phyloP scores from a whole-genome alignment of 2,797 vertebrate genomes.

The Malurus leucopterus region DNA sequence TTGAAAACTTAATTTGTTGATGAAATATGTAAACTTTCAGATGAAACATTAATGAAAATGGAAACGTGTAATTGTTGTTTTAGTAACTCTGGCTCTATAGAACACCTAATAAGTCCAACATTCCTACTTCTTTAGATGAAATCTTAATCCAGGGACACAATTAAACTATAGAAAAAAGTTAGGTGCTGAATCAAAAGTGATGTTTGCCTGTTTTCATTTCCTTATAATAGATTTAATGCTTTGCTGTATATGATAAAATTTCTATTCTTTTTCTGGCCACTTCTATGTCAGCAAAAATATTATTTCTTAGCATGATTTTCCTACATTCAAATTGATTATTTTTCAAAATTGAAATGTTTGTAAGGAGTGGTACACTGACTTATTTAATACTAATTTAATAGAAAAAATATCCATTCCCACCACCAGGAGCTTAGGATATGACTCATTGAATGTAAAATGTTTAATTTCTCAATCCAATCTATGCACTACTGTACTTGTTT shows the following conservation, averaged over 20 bases:
- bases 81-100: not conserved
- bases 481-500: not conserved
- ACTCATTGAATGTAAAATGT: not conserved
- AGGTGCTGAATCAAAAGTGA: not conserved
- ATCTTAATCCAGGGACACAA: not conserved
- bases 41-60: not conserved
- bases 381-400: not conserved
- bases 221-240: not conserved
- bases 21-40: not conserved
- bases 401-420: not conserved
- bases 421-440: not conserved
- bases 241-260: not conserved
- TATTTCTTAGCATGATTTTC: not conserved
- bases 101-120: not conserved
- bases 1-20: not conserved
- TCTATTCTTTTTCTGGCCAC: not conserved
- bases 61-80: not conserved
- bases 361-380: not conserved
- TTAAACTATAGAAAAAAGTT: not conserved
- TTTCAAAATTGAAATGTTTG: accelerated
- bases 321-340: not conserved
- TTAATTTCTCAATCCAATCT: not conserved
- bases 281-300: not conserved
- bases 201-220: not conserved
- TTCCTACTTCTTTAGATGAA: not conserved